Evolutionary conservation across 2,888 invertebrate species (phyloP).

Genomic region (Archips xylosteana): DNA sequence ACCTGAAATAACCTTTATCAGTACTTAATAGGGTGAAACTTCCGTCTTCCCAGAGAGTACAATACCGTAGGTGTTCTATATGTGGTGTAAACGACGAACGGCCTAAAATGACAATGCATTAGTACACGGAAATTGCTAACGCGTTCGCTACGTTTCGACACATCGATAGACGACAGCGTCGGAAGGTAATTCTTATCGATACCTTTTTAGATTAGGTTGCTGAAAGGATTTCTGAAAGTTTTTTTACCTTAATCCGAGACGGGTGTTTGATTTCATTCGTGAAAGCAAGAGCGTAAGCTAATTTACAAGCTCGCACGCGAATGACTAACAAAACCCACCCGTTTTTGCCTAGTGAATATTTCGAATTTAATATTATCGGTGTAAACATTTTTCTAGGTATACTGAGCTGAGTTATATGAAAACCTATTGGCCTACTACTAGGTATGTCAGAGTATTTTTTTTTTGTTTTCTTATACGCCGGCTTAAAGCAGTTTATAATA

Average conservation of each 20-base stretch:
- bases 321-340: not conserved
- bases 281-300: constrained; percentile 11
- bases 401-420: not conserved
- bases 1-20: not conserved
- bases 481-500: too few relatives aligned
- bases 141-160: constrained; percentile 34
- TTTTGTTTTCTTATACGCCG: too few relatives aligned
- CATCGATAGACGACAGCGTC: constrained; percentile 18
- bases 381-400: not conserved
- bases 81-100: constrained; percentile 12
- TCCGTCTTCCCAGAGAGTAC: not conserved
- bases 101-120: constrained; percentile 41
- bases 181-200: constrained; percentile 38
- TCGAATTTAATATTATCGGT: not conserved
- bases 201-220: constrained; percentile 40
- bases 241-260: constrained; percentile 21
- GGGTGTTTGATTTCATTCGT: constrained; percentile 23
- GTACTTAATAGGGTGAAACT: not conserved
- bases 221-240: constrained; percentile 32
- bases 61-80: not conserved
- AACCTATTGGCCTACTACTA: not conserved
- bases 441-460: too few relatives aligned
- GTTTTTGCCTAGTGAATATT: not conserved
- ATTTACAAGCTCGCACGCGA: constrained; percentile 15
- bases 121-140: constrained; percentile 41